These are phyloP conservation scores for Chloropsis cyanopogon DNA, from an alignment of 2,113 vertebrate genomes.

Conservation along the genomic window DNA sequence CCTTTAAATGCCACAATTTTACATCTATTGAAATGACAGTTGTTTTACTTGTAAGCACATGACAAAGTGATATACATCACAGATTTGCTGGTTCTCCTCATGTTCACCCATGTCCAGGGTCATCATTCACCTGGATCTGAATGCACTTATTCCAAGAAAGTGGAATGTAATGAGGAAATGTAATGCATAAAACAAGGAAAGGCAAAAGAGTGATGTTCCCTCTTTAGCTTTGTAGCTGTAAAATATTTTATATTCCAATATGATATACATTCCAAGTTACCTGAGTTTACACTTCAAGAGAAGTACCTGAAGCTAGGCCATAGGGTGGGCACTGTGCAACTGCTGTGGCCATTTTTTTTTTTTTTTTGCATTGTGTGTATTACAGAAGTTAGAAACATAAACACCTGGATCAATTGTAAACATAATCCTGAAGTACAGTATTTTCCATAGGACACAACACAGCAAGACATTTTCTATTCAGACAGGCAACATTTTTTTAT, in stretches of 20 bases:
- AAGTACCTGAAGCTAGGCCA: slow-evolving; percentile 92
- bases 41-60: slow-evolving; percentile 67
- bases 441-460: slow-evolving; percentile 82
- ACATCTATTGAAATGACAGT: slow-evolving; percentile 69
- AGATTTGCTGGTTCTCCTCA: slow-evolving; percentile 78
- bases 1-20: slow-evolving; percentile 75
- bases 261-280: slow-evolving; percentile 93
- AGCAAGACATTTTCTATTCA: slow-evolving; percentile 85
- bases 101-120: slow-evolving; percentile 71
- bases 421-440: slow-evolving; percentile 87
- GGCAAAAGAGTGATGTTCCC: slow-evolving; percentile 83
- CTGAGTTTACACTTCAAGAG: slow-evolving; percentile 93
- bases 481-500: slow-evolving; percentile 83
- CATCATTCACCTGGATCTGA: slow-evolving; percentile 59
- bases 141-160: slow-evolving; percentile 76
- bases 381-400: slow-evolving; percentile 81
- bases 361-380: slow-evolving; percentile 80
- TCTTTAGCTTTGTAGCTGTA: slow-evolving; percentile 77
- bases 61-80: slow-evolving; percentile 71
- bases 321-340: slow-evolving; percentile 82
- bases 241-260: slow-evolving; percentile 77
- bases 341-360: slow-evolving; percentile 75
- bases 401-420: slow-evolving; percentile 88
- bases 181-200: slow-evolving; percentile 79
- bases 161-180: slow-evolving; percentile 82